Conservation (phyloP, 1,140 invertebrate genomes). For the Apis laboriosa region DNA sequence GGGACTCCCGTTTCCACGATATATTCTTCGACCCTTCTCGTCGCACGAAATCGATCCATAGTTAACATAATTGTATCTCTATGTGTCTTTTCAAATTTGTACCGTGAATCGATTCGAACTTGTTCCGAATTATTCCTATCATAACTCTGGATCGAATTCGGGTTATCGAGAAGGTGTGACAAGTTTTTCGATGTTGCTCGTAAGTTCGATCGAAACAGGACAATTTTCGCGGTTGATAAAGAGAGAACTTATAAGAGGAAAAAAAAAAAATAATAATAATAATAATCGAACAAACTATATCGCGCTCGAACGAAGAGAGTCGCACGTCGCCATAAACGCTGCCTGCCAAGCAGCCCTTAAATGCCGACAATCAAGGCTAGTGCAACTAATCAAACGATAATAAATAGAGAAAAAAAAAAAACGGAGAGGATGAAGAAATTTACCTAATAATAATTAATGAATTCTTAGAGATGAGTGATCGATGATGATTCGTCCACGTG, state of each 20-base stretch:
- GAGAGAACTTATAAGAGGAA: neutral
- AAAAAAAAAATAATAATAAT: neutral
- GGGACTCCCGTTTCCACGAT: neutral
- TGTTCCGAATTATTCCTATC: neutral
- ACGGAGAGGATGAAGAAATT: constrained; percentile 60
- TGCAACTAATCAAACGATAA: constrained; percentile 81
- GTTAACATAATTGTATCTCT: neutral
- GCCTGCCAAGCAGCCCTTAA: constrained; percentile 76
- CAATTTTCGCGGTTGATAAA: neutral
- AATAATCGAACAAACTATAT: neutral
- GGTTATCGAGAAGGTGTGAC: too few relatives aligned
- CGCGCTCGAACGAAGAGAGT: constrained; percentile 55
- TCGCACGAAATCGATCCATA: neutral
- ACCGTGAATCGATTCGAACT: neutral
- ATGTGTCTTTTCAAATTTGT: constrained; percentile 21
- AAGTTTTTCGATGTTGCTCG: neutral
- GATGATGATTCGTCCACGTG: constrained; percentile 40
- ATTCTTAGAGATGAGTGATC: constrained; percentile 56
- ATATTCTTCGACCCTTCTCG: neutral
- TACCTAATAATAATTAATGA: constrained; percentile 66
- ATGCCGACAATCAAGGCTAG: constrained; percentile 81
- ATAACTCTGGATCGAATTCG: neutral
- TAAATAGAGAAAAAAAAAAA: constrained; percentile 68
- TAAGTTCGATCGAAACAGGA: neutral
- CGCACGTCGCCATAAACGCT: constrained; percentile 72